phyloP scores from a whole-genome alignment of 2,113 vertebrate genomes.

The Carollia perspicillata region DNA sequence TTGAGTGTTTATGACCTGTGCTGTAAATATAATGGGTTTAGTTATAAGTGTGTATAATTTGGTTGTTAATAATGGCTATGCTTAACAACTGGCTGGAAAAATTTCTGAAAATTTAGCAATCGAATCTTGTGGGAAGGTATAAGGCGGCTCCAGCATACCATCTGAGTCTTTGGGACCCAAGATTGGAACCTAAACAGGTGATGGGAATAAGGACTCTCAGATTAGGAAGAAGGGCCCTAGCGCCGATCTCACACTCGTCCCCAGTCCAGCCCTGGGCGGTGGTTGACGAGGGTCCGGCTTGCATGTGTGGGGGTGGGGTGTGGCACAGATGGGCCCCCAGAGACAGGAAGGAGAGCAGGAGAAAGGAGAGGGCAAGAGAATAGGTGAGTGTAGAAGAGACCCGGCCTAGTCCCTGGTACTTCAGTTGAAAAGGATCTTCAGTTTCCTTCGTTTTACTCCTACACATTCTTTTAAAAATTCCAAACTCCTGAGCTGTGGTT shows the following conservation, averaged over 20 bases:
- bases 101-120: too few relatives aligned
- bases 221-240: background rate
- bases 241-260: background rate
- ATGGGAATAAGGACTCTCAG: background rate
- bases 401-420: background rate
- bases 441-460: background rate
- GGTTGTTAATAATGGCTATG: background rate
- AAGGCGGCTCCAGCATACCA: too few relatives aligned
- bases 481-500: background rate
- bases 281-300: background rate
- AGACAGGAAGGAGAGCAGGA: background rate
- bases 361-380: too few relatives aligned
- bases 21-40: background rate
- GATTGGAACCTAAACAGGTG: background rate
- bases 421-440: background rate
- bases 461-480: background rate
- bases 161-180: background rate
- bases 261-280: background rate
- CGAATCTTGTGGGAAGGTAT: background rate
- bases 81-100: background rate
- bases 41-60: background rate
- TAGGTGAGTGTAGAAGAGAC: background rate
- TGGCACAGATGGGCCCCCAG: background rate
- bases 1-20: background rate
- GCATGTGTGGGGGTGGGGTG: fast-evolving